Evolutionary conservation across 2,888 invertebrate species (phyloP).

Genomic region (Tenodera sinensis): DNA sequence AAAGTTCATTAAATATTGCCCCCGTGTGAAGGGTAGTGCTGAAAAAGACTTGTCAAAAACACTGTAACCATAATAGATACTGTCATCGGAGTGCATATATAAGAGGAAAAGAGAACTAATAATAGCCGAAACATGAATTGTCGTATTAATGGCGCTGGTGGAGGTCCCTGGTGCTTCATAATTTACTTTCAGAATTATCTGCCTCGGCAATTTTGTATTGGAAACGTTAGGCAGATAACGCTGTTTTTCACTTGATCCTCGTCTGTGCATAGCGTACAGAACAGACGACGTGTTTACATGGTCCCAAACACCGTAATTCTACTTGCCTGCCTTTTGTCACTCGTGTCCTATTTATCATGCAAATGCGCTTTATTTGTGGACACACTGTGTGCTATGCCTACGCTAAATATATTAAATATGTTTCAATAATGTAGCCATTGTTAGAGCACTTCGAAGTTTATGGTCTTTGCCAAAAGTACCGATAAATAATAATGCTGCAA

Average conservation of each 20-base stretch:
- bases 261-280: too few species aligned
- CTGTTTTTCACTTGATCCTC: neutral
- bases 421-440: neutral
- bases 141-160: neutral
- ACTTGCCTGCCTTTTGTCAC: neutral
- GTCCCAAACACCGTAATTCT: neutral
- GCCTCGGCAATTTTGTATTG: neutral
- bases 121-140: neutral
- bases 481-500: too few species aligned
- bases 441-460: neutral
- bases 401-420: neutral
- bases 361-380: neutral
- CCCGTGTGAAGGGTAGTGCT: neutral
- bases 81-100: neutral
- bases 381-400: neutral
- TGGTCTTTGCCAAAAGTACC: too few species aligned
- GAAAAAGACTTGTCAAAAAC: neutral
- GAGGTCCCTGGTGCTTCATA: neutral
- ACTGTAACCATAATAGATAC: slow-evolving; percentile 4
- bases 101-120: neutral
- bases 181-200: slow-evolving; percentile 11
- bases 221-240: neutral
- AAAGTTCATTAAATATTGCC: neutral
- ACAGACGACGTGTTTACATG: neutral
- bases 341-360: neutral